Percentiles rank a stretch among this genome's conserved stretches.
These are phyloP conservation scores for Octopus bimaculoides DNA, from an alignment of 1,140 invertebrate species.

Conservation along the genomic window DNA sequence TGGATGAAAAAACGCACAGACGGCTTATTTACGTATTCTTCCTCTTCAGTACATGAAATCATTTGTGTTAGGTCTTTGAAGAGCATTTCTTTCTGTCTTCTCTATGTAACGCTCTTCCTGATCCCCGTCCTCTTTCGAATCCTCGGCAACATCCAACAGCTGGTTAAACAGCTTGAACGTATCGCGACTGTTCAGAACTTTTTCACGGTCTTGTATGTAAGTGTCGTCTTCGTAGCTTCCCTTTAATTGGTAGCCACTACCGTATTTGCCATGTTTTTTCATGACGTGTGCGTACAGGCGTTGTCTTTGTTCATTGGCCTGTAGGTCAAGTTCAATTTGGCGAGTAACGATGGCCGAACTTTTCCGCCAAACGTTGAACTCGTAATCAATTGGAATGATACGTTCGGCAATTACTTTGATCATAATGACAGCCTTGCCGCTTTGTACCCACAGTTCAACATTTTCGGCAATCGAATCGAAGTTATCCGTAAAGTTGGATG, in stretches of 20 bases:
- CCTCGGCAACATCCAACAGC: conserved; percentile 44
- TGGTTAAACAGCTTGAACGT: conserved; percentile 45
- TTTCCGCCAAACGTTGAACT: conserved; percentile 54
- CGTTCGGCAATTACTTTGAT: conserved; percentile 52
- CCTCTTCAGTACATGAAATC: neutral
- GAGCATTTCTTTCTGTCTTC: neutral
- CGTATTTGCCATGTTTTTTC: conserved; percentile 26
- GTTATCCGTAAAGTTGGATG: conserved; percentile 36
- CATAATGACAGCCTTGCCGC: conserved; percentile 48
- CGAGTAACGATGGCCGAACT: conserved; percentile 53
- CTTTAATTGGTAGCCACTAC: neutral
- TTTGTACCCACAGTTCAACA: conserved; percentile 47
- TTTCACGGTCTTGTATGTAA: conserved; percentile 26
- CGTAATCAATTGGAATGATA: conserved; percentile 48
- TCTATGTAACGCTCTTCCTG: neutral
- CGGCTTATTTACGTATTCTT: neutral
- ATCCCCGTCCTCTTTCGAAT: conserved; percentile 31
- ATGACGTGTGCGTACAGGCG: conserved; percentile 50
- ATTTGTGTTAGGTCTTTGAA: neutral
- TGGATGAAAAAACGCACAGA: neutral
- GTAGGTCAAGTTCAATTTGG: conserved; percentile 51
- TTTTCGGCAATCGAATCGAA: conserved; percentile 54
- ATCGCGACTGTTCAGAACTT: conserved; percentile 39
- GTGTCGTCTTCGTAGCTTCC: conserved; percentile 8
- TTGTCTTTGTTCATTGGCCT: conserved; percentile 47